A percentile compares a stretch with the other conserved stretches of the same genome.
Evolutionary conservation across 1,140 invertebrate genomes (phyloP).

Genomic region (Andricus grossulariae): DNA sequence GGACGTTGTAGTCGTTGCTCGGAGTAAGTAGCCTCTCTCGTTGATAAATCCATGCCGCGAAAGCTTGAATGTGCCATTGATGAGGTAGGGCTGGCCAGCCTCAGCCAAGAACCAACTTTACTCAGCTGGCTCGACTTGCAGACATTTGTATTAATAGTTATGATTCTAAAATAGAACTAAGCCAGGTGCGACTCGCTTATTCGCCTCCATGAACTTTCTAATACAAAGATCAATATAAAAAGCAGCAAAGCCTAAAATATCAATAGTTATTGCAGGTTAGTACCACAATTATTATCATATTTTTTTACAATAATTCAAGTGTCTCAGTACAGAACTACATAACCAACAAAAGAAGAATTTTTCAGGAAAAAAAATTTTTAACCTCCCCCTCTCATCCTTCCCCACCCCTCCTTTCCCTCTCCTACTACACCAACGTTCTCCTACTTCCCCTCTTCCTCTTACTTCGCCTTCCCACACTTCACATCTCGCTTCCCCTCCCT

Average conservation of each 20-base stretch:
- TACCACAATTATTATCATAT: too few relatives aligned
- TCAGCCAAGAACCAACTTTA: constrained; percentile 60
- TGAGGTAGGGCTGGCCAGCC: constrained; percentile 61
- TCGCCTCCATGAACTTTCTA: constrained; percentile 34
- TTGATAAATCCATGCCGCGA: constrained; percentile 71
- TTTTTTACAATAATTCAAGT: too few relatives aligned
- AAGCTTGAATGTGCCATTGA: constrained; percentile 74
- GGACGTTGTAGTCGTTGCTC: neutral
- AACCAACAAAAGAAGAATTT: too few relatives aligned
- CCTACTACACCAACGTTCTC: too few relatives aligned
- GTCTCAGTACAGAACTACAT: too few relatives aligned
- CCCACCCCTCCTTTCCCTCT: too few relatives aligned
- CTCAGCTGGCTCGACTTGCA: constrained; percentile 57
- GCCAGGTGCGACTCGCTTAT: constrained; percentile 51
- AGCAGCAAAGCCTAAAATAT: neutral
- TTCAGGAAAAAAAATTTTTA: too few relatives aligned
- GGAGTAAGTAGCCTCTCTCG: constrained; percentile 48
- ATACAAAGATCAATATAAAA: neutral
- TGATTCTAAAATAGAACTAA: constrained; percentile 73
- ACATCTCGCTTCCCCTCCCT: too few relatives aligned
- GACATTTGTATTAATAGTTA: constrained; percentile 75
- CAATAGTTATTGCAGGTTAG: neutral
- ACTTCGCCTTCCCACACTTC: too few relatives aligned
- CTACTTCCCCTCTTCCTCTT: too few relatives aligned
- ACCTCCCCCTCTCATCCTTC: too few relatives aligned